Base-by-base conservation (phyloP, 2,797 vertebrate species). In the Myiotriccus ornatus region DNA sequence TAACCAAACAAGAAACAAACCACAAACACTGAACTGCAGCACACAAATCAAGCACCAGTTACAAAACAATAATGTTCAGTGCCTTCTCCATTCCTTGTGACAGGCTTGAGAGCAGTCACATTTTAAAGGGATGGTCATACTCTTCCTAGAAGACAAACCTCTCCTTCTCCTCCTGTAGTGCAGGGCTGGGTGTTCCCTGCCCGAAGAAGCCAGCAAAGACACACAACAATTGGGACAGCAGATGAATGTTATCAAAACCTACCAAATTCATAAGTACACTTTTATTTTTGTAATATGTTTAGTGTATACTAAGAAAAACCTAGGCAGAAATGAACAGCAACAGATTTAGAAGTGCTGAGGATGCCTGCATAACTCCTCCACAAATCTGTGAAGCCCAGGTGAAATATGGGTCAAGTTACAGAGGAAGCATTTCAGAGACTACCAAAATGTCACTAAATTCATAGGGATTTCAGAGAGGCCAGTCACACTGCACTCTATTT, bases 141-240 rank as follows among this genome's bases (percentile, higher is more conserved):
- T 59, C 50, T 27, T 80, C 28, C 22, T 30, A 68, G 17, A 0
- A 75, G 15, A 63, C 17, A 75, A 87, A 90, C 10, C 14, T 73
- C 11, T 41, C 49, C 27, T 32, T 69, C 23, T 24, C 25, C 47
- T 62, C 25, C 49, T 41, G 35, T 8, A 77, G 53, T 1, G 4
- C 39, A 28, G 30, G 10, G 9, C 59, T 62, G 12, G 20, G 13
- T 46, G 55, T 14, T 84, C 47, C 34, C 64, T 18, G 19, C 32
- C 52, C 9, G 11, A 57, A 67, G 4, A 76, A 71, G 46, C 14
- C 80, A 77, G 56, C 35, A 64, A 67, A 70, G 37, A 81, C 5
- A 77, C 1, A 9, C 0, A 2, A 57, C 1, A 11, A 43, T 0
- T 19, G 8, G 12, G 37, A 82, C 16, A 78, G n/a, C 27, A 84